Base-by-base conservation (phyloP, 2,797 vertebrate genomes). In the Rhinogobio ventralis region DNA sequence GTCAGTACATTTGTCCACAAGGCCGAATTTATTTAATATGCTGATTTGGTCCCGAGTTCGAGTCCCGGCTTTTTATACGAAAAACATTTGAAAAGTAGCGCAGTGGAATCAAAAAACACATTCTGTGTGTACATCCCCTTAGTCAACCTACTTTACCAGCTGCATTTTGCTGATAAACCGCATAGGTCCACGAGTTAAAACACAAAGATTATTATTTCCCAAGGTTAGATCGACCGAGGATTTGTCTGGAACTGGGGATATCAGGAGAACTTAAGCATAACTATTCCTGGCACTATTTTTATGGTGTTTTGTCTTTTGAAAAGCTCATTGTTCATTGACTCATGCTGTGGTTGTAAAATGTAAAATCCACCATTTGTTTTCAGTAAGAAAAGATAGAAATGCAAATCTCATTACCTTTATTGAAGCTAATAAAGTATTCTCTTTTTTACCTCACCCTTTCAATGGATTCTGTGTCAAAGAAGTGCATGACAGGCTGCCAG, bases 301-400 rank as follows among this genome's bases (percentile, higher is more conserved):
- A 57, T 13, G 8, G 3, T 20, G 11, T 49, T 64, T 28, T 53
- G 19, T 49, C 28, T 13, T 62, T 28, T 51, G 20, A 39, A 39
- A 8, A 7, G 46, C 23, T 39, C n/a, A 53, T 68, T 53, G 30
- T 68, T 68, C 28, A 66, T 23, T 46, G 42, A 51, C 19, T 79
- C 19, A n/a, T 20, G 39, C 25, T 20, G 19, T 51, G 42, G 42
- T 4, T 3, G 69, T 42, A 42, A 42, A 11, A 14, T 46, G n/a
- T 23, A 64, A 62, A 79, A 66, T 49, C 19, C 25, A 79, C 25
- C 10, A 7, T 79, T 33, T 49, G 49, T 69, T 81, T 80, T 20
- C 30, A 55, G 66, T 13, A 66, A 80, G 78, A 80, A 39, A 33
- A 53, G 66, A 81, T 53, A 39, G 11, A 80, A 81, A 81, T 81